Base-by-base conservation (phyloP, 2,888 invertebrate genomes). In the Mythimna impura region DNA sequence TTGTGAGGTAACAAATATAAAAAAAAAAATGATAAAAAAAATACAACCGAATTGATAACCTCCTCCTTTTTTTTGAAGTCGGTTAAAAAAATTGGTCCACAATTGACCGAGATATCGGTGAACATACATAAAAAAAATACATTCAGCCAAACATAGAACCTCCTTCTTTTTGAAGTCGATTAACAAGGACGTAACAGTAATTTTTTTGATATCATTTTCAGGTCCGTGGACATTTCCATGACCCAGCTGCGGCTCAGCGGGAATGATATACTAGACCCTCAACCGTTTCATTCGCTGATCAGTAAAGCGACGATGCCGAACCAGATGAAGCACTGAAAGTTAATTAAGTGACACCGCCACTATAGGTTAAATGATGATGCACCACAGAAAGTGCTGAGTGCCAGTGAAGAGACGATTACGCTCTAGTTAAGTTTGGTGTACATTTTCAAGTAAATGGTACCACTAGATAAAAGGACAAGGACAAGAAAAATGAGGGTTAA, bases 181-280 rank as follows among this genome's bases (percentile, higher is more conserved):
- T 3, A 30, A 17, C 10, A 22, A 17, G 7, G 9, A 47, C n/a
- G 9, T 57, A 22, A 50, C 30, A 43, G 40, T 25, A 40, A 78
- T 64, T 14, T 54, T 40, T 1, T 40, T 76, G 10, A 43, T 55
- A 9, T 10, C 5, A 40, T 57, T 87, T 85, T 14, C 83, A 85
- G 85, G 77, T 83, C 7, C 85, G 86, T 7, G 75, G 73, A 0
- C 67, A 78, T 9, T 87, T 87, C 71, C 68, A 79, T 60, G 86
- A 87, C 17, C 81, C 78, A 3, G 71, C 75, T 1, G 58, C 25
- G 3, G 66, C 60, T 0, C 76, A 70, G 14, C 66, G 77, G 22
- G 86, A 87, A 79, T 87, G 78, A 85, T 81, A 74, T 34, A 73
- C 54, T 62, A 76, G 69, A 54, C 60, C 71, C 20, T 71, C 86